Evolutionary conservation across 2,888 invertebrate species (phyloP).

Genomic region (Agonopterix alstromeriana): DNA sequence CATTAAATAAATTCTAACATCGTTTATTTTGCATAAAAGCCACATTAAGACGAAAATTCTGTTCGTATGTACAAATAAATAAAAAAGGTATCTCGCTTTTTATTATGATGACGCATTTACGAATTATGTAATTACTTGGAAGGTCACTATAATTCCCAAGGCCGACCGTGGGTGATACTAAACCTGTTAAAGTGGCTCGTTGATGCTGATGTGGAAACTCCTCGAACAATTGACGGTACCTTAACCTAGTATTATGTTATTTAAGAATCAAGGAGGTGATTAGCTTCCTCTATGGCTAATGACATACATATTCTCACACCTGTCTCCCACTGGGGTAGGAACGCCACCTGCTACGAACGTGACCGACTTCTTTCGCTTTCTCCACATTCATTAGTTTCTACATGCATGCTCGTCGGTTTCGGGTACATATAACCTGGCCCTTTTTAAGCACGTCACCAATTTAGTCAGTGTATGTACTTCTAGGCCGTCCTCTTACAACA

Average conservation of each 20-base stretch:
- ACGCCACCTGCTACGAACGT: too few relatives aligned
- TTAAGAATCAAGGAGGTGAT: constrained; percentile 22
- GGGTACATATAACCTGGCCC: too few relatives aligned
- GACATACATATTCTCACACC: not conserved
- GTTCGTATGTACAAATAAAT: constrained; percentile 10
- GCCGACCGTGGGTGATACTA: constrained; percentile 38
- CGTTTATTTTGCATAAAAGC: not conserved
- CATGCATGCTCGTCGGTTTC: too few relatives aligned
- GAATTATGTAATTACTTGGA: constrained; percentile 50
- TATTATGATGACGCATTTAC: constrained; percentile 34
- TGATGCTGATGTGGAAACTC: constrained; percentile 30
- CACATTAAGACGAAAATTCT: constrained; percentile 17
- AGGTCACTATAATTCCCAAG: constrained; percentile 49
- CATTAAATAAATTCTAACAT: not conserved
- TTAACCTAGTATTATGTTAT: constrained; percentile 29
- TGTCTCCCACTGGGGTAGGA: too few relatives aligned
- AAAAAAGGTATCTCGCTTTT: constrained; percentile 27
- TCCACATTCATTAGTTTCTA: too few relatives aligned
- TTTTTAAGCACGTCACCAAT: too few relatives aligned
- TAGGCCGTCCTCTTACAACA: too few relatives aligned
- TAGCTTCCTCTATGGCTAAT: constrained; percentile 12
- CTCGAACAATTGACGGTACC: constrained; percentile 22
- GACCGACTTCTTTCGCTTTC: too few relatives aligned
- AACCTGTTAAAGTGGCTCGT: constrained; percentile 38
- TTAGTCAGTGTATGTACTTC: too few relatives aligned